Evolutionary conservation across 2,888 invertebrate genomes (phyloP), one percentile per base, ranked within the genome.

Genomic region (Drosophila fungiperda): DNA sequence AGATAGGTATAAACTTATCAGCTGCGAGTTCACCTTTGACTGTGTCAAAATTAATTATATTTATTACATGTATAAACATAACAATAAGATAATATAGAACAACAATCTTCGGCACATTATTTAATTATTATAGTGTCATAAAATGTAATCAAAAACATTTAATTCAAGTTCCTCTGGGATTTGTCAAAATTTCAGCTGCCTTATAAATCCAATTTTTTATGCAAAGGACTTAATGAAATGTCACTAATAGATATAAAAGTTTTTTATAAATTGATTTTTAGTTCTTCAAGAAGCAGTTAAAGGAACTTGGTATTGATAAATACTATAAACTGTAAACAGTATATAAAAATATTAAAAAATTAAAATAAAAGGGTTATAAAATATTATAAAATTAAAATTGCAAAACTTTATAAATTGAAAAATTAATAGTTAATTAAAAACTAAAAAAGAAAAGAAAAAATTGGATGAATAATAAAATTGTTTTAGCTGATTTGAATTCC

Each of bases 11-110:
- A 49, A 40, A 29, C 52, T 70, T 64, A 80, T 77, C 77, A 80
- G 76, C 49, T 48, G 20, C 35, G 36, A 54, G 32, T 33, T 76
- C 67, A 76, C 80, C 77, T 78, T 76, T 78, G 67, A 29, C 76
- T 65, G 35, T 23, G 62, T 52, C 62, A 59, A 76, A 59, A 45
- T 45, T 15, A 52, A 17, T 67, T n/a, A 42, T 32, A 42, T 12
- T 57, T 23, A 55, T 2, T 62, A 32, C 11, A 23, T 15, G 8
- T 42, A 17, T 17, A 58, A 3, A 35, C 36, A 23, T 15, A 33
- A 17, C 29, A 29, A 50, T 48, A 15, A 48, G n/a, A 23, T 4
- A 23, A 20, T 49, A 45, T 20, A 45, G 20, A 15, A 12, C 20
- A 20, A 45, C 3, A 20, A 45, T 20, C 12, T 45, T 7, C 6